Conservation (phyloP, 1,140 invertebrate species). For the Tetranychus cinnabarinus region DNA sequence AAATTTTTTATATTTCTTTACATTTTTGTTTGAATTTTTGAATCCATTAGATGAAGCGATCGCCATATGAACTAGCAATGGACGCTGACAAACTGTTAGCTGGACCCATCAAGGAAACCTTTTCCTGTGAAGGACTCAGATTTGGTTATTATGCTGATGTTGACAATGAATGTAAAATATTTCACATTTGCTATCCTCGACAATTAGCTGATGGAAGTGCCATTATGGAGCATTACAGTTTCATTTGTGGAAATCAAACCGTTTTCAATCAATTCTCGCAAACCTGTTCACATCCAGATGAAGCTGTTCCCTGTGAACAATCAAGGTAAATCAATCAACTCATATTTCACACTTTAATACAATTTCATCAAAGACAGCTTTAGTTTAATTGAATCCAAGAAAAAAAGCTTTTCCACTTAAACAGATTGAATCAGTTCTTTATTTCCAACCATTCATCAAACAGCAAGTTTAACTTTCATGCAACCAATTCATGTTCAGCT, state of each 20-base stretch:
- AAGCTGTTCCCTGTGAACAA: not conserved
- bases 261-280: slow-evolving; percentile 37
- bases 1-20: too few species aligned
- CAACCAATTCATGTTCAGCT: too few species aligned
- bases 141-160: slow-evolving; percentile 15
- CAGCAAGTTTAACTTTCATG: too few species aligned
- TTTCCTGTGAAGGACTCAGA: slow-evolving; percentile 10
- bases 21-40: too few species aligned
- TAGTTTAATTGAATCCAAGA: too few species aligned
- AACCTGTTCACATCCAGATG: not conserved
- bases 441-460: too few species aligned
- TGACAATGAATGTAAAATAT: slow-evolving; percentile 15
- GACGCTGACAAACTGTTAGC: not conserved
- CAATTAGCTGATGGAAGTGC: slow-evolving; percentile 9
- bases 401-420: too few species aligned
- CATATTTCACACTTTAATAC: not conserved
- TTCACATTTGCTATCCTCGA: slow-evolving; percentile 12
- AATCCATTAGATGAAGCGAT: too few species aligned
- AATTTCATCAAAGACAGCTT: too few species aligned
- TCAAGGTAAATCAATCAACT: not conserved
- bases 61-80: not conserved
- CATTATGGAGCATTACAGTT: slow-evolving; percentile 16
- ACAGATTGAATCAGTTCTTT: too few species aligned
- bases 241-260: slow-evolving; percentile 51
- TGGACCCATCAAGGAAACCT: not conserved